Base-by-base conservation (phyloP, 2,113 vertebrate genomes). In the Tragulus kanchil region DNA sequence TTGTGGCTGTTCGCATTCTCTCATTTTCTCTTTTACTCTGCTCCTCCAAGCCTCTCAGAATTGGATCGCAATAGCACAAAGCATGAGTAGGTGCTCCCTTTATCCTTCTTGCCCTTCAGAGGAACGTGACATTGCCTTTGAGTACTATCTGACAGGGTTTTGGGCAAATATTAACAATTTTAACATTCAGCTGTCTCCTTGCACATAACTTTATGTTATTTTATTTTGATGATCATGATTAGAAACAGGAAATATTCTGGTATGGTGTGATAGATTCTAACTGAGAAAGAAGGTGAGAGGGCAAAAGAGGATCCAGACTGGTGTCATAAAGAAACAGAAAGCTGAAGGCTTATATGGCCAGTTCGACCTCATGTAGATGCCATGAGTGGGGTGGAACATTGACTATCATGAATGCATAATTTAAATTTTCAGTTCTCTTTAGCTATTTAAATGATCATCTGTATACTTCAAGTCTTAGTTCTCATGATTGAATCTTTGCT, bases 391-490 rank as follows among this genome's bases (percentile, higher is more conserved):
- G 23, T 91, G 62, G 87, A 86, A 92, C 61, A 42, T 1, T 61
- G 16, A 79, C 62, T 79, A 65, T 73, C 28, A 69, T 82, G 58
- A 93, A 91, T 96, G 78, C 78, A 91, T 94, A 95, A 96, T 96
- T 95, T 87, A 97, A 77, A 69, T 77, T 64, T 83, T 52, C 21
- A 78, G 48, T 12, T 42, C 73, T 93, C 52, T 84, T 96, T 91
- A 94, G 58, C 94, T 95, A 96, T 96, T 93, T 96, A 96, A 96
- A 95, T 96, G 73, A 71, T 90, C 58, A 31, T 54, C 42, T 95
- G 26, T 87, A 59, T 81, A 97, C 52, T 84, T 88, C 21, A 92
- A 75, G 59, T 75, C 17, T 89, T 73, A 42, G 14, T 58, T 87
- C 8, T 54, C 36, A 19, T 85, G 13, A 87, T 1, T 61, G 21